phyloP scores from a whole-genome alignment of 2,888 invertebrate species.

The Megastigmus dorsalis region DNA sequence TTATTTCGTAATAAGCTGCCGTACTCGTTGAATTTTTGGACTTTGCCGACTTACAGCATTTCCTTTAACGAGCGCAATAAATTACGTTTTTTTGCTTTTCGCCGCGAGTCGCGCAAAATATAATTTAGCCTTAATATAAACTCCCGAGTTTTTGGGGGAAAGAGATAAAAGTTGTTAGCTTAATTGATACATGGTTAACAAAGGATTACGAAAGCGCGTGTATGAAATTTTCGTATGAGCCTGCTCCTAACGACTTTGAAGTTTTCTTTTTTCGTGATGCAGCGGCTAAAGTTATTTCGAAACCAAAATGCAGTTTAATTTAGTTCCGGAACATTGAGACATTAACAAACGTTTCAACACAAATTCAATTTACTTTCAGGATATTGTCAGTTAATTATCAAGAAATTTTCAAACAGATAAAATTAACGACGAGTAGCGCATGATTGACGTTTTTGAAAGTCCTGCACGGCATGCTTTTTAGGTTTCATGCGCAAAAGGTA shows the following conservation, averaged over 20 bases:
- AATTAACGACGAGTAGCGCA: too few species aligned
- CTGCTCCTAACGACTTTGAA: constrained; percentile 19
- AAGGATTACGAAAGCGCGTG: constrained; percentile 4
- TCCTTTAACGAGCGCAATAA: constrained; percentile 12
- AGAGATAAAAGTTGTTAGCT: neutral
- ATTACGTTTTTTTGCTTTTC: neutral
- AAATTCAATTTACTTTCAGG: too few species aligned
- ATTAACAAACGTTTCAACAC: too few species aligned
- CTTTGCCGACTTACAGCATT: neutral
- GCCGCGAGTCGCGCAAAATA: neutral
- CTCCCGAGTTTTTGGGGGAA: neutral
- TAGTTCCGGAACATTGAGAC: neutral
- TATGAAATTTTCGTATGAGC: neutral
- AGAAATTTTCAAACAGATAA: too few species aligned
- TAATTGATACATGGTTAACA: neutral
- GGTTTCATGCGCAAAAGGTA: too few species aligned
- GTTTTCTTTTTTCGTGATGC: constrained; percentile 32
- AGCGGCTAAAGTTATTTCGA: neutral
- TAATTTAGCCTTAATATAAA: too few species aligned
- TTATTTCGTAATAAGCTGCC: constrained; percentile 23
- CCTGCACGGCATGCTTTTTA: too few species aligned
- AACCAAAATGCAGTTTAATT: constrained; percentile 13
- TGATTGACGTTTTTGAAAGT: too few species aligned
- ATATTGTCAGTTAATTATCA: too few species aligned
- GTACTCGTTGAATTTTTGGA: constrained; percentile 7